Percentiles rank a stretch among this genome's conserved stretches.
Evolutionary conservation across 2,113 vertebrate genomes (phyloP).

Genomic region (Columbina picui): DNA sequence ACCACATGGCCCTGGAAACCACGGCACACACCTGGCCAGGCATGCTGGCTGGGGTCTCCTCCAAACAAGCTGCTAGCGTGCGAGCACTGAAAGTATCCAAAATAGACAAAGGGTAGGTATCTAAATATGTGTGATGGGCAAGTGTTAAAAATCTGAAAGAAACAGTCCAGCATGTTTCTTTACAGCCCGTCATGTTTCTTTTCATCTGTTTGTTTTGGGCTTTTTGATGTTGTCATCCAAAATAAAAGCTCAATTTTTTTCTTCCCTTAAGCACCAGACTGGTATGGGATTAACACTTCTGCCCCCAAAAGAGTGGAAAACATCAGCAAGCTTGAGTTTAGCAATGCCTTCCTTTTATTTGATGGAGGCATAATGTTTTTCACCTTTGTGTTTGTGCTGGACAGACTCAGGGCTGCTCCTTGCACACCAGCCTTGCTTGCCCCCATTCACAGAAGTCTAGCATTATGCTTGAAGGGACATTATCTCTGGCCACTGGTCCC

Average conservation of each 20-base stretch:
- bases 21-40: neutral
- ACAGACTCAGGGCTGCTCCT: neutral
- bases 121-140: neutral
- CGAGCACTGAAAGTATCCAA: neutral
- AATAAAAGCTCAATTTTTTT: neutral
- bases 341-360: neutral
- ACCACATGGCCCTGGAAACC: neutral
- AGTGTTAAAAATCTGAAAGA: neutral
- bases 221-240: neutral
- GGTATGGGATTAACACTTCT: neutral
- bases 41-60: neutral
- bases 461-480: accelerated
- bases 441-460: neutral
- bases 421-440: neutral
- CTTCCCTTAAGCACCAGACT: neutral
- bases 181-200: neutral
- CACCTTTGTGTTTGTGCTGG: neutral
- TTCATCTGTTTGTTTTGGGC: neutral
- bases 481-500: neutral
- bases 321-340: neutral
- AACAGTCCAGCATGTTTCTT: neutral
- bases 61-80: neutral
- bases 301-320: neutral
- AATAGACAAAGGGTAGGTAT: neutral
- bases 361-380: neutral